phyloP scores from a whole-genome alignment of 2,113 vertebrate species.

The Syrrhaptes paradoxus region DNA sequence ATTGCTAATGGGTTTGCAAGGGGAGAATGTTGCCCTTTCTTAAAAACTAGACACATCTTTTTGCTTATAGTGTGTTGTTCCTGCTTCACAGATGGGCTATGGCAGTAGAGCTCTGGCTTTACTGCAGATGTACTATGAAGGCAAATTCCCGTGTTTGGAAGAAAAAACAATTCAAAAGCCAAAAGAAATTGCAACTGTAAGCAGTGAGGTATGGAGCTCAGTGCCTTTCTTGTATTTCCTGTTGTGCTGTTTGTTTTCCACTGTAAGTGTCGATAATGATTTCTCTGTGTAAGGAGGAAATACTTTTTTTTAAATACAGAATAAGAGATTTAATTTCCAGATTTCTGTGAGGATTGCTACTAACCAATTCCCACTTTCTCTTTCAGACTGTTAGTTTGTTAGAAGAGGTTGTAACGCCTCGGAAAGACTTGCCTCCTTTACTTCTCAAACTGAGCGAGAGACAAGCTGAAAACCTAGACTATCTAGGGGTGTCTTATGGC shows the following conservation, averaged over 20 bases:
- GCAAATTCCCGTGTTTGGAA: conserved; percentile 89
- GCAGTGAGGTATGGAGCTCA: conserved; percentile 85
- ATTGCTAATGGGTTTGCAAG: not conserved
- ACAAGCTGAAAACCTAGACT: conserved; percentile 89
- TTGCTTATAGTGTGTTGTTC: not conserved
- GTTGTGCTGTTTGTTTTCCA: not conserved
- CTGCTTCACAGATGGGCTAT: conserved; percentile 89
- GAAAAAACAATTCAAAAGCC: conserved; percentile 76
- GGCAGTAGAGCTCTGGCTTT: conserved; percentile 89
- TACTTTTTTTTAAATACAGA: not conserved
- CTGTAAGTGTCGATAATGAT: not conserved
- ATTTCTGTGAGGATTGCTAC: not conserved
- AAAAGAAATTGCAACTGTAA: conserved; percentile 84
- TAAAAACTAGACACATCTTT: not conserved
- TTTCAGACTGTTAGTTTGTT: conserved; percentile 89
- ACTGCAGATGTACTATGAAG: conserved; percentile 95
- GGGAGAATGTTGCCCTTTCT: not conserved
- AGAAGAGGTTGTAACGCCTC: conserved; percentile 90
- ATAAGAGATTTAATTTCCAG: not conserved
- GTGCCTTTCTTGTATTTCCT: not conserved
- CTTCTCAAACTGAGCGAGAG: conserved; percentile 94
- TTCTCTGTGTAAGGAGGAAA: not conserved
- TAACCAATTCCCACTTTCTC: not conserved
- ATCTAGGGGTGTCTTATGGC: conserved; percentile 94
- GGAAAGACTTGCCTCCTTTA: conserved; percentile 92